phyloP scores from a whole-genome alignment of 2,113 vertebrate genomes.

The Arenaria interpres region DNA sequence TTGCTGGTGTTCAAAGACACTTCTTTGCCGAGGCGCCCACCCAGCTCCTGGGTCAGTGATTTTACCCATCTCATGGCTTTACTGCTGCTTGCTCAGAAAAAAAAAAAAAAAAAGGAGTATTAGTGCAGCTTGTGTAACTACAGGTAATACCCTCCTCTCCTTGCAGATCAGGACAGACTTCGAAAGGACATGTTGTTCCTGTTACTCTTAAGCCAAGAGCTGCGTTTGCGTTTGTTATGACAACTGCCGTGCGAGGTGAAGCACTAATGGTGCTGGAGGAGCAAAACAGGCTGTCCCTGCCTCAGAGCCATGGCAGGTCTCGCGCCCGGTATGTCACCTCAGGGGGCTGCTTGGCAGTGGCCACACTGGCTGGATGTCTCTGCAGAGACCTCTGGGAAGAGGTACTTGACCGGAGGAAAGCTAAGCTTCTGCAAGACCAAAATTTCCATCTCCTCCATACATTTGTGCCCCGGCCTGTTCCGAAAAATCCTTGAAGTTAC shows the following conservation, averaged over 20 bases:
- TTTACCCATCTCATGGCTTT: background rate
- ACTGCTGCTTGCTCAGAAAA: background rate
- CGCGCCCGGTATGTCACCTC: fast-evolving
- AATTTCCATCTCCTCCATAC: background rate
- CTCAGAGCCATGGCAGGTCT: background rate
- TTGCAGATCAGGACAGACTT: background rate
- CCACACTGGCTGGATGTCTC: fast-evolving
- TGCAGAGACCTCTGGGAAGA: background rate
- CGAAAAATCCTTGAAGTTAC: background rate
- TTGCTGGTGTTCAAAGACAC: background rate
- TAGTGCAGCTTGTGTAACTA: background rate
- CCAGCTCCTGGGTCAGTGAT: background rate
- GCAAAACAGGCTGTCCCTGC: background rate
- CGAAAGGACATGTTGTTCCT: background rate
- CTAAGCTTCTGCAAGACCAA: background rate
- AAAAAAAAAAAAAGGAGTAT: background rate
- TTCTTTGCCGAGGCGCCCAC: background rate
- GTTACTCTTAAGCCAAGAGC: background rate
- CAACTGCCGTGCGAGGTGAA: background rate
- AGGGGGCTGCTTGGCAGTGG: background rate
- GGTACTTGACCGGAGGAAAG: fast-evolving
- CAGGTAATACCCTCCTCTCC: background rate
- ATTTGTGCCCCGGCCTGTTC: background rate
- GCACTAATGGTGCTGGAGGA: background rate
- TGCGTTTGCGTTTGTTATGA: background rate